Evolutionary conservation across 2,888 invertebrate species (phyloP), one percentile per base, ranked within the genome.

Genomic region (Rhagophthalmus giganteus): DNA sequence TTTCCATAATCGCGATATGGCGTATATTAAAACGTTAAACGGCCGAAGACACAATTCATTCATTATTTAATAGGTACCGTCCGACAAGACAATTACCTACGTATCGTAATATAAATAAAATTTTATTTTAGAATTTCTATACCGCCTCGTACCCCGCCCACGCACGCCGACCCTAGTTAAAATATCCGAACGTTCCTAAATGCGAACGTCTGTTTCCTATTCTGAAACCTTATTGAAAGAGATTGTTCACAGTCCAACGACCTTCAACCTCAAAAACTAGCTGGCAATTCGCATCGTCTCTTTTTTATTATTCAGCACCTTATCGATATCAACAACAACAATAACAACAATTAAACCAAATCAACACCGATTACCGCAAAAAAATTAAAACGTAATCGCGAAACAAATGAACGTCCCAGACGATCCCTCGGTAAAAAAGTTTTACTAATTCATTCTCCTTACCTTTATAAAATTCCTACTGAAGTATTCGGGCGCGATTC

Each of bases 401-500:
- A n/a, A n/a, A n/a, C n/a, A n/a, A n/a, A n/a, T n/a, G n/a, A n/a
- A n/a, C n/a, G n/a, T n/a, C n/a, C n/a, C n/a, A n/a, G n/a, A n/a
- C n/a, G n/a, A n/a, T n/a, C n/a, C n/a, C n/a, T n/a, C n/a, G n/a
- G n/a, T n/a, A n/a, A n/a, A n/a, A n/a, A n/a, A n/a, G n/a, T n/a
- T n/a, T 28, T 28, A 9, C 4, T 28, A 9, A 9, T 11, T 9
- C 7, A 30, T 30, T 30, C 12, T 15, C 5, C 51, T 40, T 52
- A 52, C 52, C 52, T 52, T 52, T 41, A 46, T 30, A 41, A 35
- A 46, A 52, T 46, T 46, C 40, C 31, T 35, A 31, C 14, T 10
- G 46, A 46, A 40, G 37, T 34, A 26, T 30, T 40, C 30, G 9
- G 30, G 32, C 13, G 20, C 7, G 31, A 30, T 37, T 51, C 35